Evolutionary conservation across 2,888 invertebrate species (phyloP).

Genomic region (Synanthedon tipuliformis): DNA sequence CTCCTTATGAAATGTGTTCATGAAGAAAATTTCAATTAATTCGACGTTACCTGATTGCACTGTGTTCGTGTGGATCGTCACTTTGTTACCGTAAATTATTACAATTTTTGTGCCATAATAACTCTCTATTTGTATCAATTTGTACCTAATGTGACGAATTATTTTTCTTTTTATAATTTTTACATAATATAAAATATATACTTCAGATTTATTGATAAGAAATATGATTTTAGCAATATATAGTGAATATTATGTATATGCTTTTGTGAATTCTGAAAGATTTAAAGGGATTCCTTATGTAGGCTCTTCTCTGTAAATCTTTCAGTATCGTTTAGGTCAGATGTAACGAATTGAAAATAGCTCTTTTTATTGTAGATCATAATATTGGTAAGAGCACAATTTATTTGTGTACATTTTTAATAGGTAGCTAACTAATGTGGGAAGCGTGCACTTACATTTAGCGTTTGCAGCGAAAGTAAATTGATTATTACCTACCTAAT

Average conservation of each 20-base stretch:
- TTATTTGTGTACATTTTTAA: conserved; percentile 27
- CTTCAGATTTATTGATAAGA: conserved; percentile 3
- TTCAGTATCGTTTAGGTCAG: background rate
- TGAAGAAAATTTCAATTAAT: no score
- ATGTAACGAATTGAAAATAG: conserved; percentile 3
- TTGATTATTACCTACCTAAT: conserved; percentile 11
- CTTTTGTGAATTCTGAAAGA: conserved; percentile 3
- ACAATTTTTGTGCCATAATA: conserved; percentile 17
- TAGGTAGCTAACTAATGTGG: conserved; percentile 24
- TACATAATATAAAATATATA: conserved; percentile 4
- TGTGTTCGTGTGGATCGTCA: conserved; percentile 1
- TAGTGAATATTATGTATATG: conserved; percentile 2
- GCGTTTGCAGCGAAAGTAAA: conserved; percentile 20
- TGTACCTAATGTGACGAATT: conserved; percentile 6
- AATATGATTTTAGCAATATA: conserved; percentile 4
- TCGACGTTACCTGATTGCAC: background rate
- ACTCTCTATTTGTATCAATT: conserved; percentile 3
- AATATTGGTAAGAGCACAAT: conserved; percentile 20
- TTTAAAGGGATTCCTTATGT: background rate
- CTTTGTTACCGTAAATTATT: conserved; percentile 11
- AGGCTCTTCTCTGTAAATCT: background rate
- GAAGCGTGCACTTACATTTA: conserved; percentile 15
- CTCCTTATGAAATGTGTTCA: no score
- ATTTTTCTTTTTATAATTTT: conserved; percentile 4
- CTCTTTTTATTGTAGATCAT: conserved; percentile 14